A percentile compares a stretch with the other conserved stretches of the same genome.
phyloP scores from a whole-genome alignment of 2,888 invertebrate genomes.

The Epiblema foenella region DNA sequence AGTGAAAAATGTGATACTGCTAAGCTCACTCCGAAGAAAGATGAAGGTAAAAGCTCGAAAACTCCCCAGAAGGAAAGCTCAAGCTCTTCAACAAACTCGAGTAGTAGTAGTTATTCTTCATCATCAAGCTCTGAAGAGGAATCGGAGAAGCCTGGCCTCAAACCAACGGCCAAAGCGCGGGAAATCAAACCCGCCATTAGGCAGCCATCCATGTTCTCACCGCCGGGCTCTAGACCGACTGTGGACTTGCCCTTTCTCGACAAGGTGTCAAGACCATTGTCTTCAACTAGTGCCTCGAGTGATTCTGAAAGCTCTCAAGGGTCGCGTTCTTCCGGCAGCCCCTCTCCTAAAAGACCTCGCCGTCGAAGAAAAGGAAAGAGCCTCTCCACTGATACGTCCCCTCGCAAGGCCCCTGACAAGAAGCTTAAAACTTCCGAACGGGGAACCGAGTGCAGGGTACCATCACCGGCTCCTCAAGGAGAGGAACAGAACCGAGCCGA shows the following conservation, averaged over 20 bases:
- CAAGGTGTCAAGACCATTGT: constrained; percentile 89
- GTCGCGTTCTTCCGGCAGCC: constrained; percentile 72
- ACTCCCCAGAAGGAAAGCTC: constrained; percentile 71
- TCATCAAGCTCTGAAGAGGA: constrained; percentile 87
- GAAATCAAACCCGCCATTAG: constrained; percentile 72
- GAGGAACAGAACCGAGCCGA: constrained; percentile 87
- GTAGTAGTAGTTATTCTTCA: constrained; percentile 84
- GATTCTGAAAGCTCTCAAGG: constrained; percentile 84
- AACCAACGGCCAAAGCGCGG: constrained; percentile 75
- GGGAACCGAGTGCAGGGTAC: constrained; percentile 89
- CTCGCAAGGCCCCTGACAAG: constrained; percentile 90
- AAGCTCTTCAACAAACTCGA: constrained; percentile 82
- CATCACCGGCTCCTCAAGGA: constrained; percentile 90
- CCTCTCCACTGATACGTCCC: constrained; percentile 69
- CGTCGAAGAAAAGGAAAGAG: constrained; percentile 74
- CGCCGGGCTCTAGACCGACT: constrained; percentile 79
- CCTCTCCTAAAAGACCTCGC: constrained; percentile 75
- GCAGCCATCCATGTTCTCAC: constrained; percentile 75
- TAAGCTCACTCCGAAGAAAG: constrained; percentile 77
- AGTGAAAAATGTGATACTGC: constrained; percentile 63
- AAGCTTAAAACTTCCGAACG: constrained; percentile 94
- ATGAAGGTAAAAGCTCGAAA: constrained; percentile 69
- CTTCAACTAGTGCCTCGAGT: constrained; percentile 86
- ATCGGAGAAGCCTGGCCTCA: constrained; percentile 71
- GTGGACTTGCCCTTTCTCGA: constrained; percentile 92